phyloP scores from a whole-genome alignment of 1,140 invertebrate genomes.

The Dreissena polymorpha region DNA sequence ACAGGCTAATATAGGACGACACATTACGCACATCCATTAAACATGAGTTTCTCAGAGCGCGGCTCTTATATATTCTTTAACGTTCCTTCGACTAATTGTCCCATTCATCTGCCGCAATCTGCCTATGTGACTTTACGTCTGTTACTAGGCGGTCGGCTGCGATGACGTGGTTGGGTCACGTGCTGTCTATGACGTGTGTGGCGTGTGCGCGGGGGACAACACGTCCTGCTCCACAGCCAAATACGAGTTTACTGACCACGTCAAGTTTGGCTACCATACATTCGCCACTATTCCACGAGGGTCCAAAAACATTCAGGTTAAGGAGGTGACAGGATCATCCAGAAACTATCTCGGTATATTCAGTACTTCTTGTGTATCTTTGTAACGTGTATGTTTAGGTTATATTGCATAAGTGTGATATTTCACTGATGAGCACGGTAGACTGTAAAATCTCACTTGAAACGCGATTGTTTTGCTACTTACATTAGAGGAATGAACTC shows the following conservation, averaged over 20 bases:
- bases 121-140: too few relatives aligned
- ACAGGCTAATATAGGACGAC: too few relatives aligned
- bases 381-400: too few relatives aligned
- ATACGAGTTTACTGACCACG: constrained; percentile 89
- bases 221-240: constrained; percentile 90
- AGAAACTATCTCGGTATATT: constrained; percentile 91
- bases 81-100: too few relatives aligned
- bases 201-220: constrained; percentile 94
- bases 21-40: too few relatives aligned
- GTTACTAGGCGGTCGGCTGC: constrained; percentile 91
- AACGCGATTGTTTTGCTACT: too few relatives aligned
- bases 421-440: not conserved
- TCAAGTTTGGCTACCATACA: constrained; percentile 91
- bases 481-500: too few relatives aligned
- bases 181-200: constrained; percentile 88
- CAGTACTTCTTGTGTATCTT: constrained; percentile 60
- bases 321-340: constrained; percentile 88
- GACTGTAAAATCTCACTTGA: not conserved
- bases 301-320: constrained; percentile 92
- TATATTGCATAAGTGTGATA: too few relatives aligned
- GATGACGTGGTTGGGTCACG: constrained; percentile 95
- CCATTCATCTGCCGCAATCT: too few relatives aligned
- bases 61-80: too few relatives aligned
- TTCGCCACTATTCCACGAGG: constrained; percentile 91
- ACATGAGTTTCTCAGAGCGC: too few relatives aligned